Conservation (phyloP, 2,113 vertebrate genomes). For the Axis porcinus region DNA sequence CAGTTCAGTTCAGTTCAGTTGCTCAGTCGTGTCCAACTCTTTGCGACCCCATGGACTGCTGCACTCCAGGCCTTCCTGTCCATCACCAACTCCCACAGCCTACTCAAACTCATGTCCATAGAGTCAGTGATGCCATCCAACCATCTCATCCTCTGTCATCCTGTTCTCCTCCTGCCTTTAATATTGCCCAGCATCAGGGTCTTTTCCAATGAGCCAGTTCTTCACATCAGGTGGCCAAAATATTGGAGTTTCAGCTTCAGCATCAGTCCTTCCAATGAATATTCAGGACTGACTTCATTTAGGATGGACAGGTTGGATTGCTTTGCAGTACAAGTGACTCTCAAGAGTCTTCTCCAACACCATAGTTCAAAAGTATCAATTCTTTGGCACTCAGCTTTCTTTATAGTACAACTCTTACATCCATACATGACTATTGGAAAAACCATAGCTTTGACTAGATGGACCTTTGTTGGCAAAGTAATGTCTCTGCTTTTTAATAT, state of each 20-base stretch:
- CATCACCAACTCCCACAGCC: neutral
- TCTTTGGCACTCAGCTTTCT: accelerated
- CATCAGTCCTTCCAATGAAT: neutral
- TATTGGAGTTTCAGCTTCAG: neutral
- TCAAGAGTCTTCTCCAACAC: neutral
- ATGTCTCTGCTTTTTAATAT: neutral
- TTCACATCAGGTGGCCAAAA: neutral
- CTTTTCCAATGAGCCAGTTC: neutral
- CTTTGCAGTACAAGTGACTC: neutral
- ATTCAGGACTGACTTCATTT: neutral
- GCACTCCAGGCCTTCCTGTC: neutral
- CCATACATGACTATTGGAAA: neutral
- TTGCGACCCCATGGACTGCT: neutral
- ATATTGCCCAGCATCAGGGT: neutral
- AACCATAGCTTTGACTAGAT: neutral
- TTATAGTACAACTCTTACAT: neutral
- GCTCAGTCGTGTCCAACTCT: accelerated
- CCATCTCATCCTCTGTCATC: neutral
- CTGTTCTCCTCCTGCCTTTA: neutral
- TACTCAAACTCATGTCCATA: neutral
- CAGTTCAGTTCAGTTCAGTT: neutral
- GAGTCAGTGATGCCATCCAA: neutral
- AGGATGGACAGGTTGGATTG: neutral
- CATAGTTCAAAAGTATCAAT: neutral
- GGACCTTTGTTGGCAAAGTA: neutral